These are phyloP conservation scores for Rutpela maculata DNA, from an alignment of 2,888 invertebrate species.

Conservation along the genomic window DNA sequence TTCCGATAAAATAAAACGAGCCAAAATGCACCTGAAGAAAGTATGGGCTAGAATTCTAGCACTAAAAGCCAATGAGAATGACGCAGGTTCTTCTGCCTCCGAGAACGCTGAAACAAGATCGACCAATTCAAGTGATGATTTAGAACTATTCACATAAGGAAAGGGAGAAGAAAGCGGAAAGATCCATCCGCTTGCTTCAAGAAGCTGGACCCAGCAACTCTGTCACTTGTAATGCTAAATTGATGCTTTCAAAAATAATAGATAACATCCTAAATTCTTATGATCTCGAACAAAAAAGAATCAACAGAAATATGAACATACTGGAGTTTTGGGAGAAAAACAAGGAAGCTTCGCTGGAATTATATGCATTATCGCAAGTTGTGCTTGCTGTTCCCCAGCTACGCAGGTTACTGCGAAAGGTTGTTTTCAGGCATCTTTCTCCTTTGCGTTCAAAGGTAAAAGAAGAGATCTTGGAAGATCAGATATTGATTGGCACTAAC, in stretches of 20 bases:
- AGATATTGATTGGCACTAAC: slow-evolving; percentile 34
- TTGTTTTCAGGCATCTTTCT: slow-evolving; percentile 36
- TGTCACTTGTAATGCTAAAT: neutral
- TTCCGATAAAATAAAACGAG: slow-evolving; percentile 25
- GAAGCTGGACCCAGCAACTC: neutral
- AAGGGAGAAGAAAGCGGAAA: neutral
- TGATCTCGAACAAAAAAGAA: slow-evolving; percentile 23
- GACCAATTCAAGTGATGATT: slow-evolving; percentile 29
- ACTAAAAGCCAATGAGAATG: slow-evolving; percentile 33
- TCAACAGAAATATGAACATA: slow-evolving; percentile 7
- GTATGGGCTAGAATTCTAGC: slow-evolving; percentile 31
- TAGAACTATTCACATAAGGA: neutral
- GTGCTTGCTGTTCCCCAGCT: slow-evolving; percentile 30
- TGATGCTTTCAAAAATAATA: slow-evolving; percentile 19
- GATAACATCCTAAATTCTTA: slow-evolving; percentile 27
- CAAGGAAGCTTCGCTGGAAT: slow-evolving; percentile 19
- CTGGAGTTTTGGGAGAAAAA: slow-evolving; percentile 25
- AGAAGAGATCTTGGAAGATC: slow-evolving; percentile 34
- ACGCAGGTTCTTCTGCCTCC: neutral
- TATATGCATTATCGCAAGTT: slow-evolving; percentile 32
- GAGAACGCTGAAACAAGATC: slow-evolving; percentile 40
- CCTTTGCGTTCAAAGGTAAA: slow-evolving; percentile 22
- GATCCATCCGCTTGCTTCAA: neutral
- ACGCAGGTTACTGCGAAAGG: slow-evolving; percentile 33
- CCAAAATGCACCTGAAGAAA: slow-evolving; percentile 34